A percentile compares a stretch with the other conserved stretches of the same genome.
Evolutionary conservation across 2,113 vertebrate species (phyloP).

Genomic region (Nibea albiflora): DNA sequence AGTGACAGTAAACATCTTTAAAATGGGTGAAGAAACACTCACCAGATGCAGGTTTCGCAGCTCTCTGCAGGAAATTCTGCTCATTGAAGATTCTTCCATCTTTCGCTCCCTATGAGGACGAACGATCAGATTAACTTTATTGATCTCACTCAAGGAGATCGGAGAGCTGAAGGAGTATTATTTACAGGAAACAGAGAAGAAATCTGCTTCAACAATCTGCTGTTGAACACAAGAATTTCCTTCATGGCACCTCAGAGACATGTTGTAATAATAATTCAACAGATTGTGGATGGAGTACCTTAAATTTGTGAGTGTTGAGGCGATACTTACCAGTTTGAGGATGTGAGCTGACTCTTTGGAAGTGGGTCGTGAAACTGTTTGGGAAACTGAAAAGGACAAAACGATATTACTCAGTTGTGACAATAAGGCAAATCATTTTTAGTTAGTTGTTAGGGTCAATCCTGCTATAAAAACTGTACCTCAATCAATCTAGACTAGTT

Average conservation of each 20-base stretch:
- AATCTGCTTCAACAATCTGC: not conserved
- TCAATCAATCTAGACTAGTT: not conserved
- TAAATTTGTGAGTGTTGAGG: not conserved
- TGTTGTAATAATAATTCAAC: not conserved
- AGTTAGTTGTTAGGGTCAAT: not conserved
- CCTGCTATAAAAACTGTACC: not conserved
- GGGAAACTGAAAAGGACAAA: constrained; percentile 50
- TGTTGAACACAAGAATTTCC: not conserved
- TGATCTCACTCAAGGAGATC: not conserved
- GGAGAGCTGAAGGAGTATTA: not conserved
- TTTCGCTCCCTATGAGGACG: constrained; percentile 87
- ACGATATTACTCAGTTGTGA: not conserved
- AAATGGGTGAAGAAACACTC: no score
- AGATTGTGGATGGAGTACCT: not conserved
- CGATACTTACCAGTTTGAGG: constrained; percentile 81
- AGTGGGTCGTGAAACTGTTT: constrained; percentile 37
- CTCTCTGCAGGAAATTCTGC: constrained; percentile 94
- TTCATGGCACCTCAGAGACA: not conserved
- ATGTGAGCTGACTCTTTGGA: constrained; percentile 73
- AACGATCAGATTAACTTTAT: not conserved
- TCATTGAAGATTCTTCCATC: constrained; percentile 93
- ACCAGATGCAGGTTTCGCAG: constrained; percentile 88
- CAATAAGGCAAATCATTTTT: not conserved
- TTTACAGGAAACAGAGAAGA: not conserved
- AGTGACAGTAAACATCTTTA: not conserved